These are phyloP conservation scores for Odontamblyopus lacepedii DNA, from an alignment of 2,797 vertebrate genomes.

Conservation along the genomic window DNA sequence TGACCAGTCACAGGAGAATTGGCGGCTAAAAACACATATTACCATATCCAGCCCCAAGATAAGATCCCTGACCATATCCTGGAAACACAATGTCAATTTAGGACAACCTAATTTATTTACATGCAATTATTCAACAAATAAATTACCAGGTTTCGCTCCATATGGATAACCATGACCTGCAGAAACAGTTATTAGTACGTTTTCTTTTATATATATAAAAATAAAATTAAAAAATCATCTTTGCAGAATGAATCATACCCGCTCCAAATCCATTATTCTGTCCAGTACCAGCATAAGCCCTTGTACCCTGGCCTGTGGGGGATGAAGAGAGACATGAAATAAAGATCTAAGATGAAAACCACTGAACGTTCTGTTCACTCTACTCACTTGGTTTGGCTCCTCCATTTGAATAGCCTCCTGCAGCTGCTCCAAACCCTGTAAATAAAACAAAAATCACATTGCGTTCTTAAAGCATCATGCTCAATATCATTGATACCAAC, in stretches of 20 bases:
- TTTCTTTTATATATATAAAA: too few species aligned
- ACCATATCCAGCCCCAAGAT: conserved; percentile 57
- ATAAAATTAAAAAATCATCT: neutral
- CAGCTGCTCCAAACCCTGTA: conserved; percentile 47
- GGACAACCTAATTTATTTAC: neutral
- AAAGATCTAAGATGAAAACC: neutral
- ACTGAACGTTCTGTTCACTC: neutral
- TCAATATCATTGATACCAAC: conserved; percentile 23
- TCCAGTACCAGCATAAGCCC: conserved; percentile 44
- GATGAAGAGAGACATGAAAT: neutral
- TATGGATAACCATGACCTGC: conserved; percentile 52
- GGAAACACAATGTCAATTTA: conserved; percentile 6
- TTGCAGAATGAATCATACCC: conserved; percentile 38
- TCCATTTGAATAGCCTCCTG: conserved; percentile 49
- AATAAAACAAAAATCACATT: conserved; percentile 4
- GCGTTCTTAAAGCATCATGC: neutral
- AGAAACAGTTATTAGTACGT: conserved; percentile 2
- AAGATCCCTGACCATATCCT: conserved; percentile 61
- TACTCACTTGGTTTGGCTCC: conserved; percentile 52
- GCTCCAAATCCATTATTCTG: conserved; percentile 53
- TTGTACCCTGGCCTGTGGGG: conserved; percentile 53
- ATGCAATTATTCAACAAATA: neutral
- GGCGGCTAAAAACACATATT: neutral
- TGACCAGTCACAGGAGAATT: neutral
- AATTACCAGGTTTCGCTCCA: conserved; percentile 32